Conservation (phyloP, 2,888 invertebrate genomes). For the Syrphus vitripennis region DNA sequence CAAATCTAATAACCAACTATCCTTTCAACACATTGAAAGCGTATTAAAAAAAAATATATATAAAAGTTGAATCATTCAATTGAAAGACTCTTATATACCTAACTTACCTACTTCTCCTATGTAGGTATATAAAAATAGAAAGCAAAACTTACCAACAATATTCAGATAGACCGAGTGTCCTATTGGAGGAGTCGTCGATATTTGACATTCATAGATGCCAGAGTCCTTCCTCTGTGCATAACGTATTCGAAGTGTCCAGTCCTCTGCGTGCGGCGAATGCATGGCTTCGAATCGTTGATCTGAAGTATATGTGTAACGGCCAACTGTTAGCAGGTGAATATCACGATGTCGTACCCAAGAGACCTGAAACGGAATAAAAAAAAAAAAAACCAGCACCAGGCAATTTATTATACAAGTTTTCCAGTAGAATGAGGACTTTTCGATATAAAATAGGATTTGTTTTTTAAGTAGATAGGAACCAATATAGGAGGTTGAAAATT, state of each 20-base stretch:
- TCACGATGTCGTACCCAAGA: slow-evolving; percentile 91
- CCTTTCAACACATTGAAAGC: neutral
- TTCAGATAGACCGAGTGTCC: slow-evolving; percentile 91
- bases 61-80: slow-evolving; percentile 1
- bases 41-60: neutral
- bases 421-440: neutral
- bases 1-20: slow-evolving; percentile 39
- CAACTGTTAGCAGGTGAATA: slow-evolving; percentile 88
- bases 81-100: neutral
- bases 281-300: slow-evolving; percentile 93
- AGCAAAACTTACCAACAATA: slow-evolving; percentile 88
- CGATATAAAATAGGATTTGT: neutral
- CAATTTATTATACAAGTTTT: slow-evolving; percentile 42
- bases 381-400: slow-evolving; percentile 21
- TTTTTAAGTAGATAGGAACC: neutral
- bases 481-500: neutral
- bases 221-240: slow-evolving; percentile 89
- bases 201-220: slow-evolving; percentile 94
- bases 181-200: slow-evolving; percentile 93
- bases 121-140: no score
- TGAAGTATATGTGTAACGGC: slow-evolving; percentile 89
- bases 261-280: slow-evolving; percentile 92
- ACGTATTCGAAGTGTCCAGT: slow-evolving; percentile 91
- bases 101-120: no score
- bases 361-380: slow-evolving; percentile 85